Conservation (phyloP, 2,888 invertebrate genomes). For the Polyommatus iphigenia region DNA sequence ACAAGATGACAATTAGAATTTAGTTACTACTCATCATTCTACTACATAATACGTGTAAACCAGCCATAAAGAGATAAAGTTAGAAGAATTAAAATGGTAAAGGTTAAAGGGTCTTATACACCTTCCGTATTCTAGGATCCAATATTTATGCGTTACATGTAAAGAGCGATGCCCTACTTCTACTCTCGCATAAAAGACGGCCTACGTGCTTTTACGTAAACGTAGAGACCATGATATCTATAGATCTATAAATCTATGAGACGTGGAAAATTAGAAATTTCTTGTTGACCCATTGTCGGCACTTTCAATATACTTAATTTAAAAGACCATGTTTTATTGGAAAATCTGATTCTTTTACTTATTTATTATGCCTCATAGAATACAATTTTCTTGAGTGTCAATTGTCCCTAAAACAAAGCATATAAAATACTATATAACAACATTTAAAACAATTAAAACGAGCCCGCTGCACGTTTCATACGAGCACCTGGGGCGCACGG, state of each 20-base stretch:
- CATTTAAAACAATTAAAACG: slow-evolving; percentile 14
- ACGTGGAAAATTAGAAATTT: neutral
- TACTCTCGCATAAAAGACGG: slow-evolving; percentile 1
- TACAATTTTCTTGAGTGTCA: neutral
- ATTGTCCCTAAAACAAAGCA: slow-evolving; percentile 21
- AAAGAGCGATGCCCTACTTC: slow-evolving; percentile 10
- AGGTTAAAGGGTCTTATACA: neutral
- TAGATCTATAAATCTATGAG: neutral
- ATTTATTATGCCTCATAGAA: neutral
- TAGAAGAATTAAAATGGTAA: too few relatives aligned
- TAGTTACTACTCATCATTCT: too few relatives aligned
- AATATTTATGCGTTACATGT: neutral
- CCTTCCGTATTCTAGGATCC: neutral
- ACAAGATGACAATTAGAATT: too few relatives aligned
- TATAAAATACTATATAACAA: neutral
- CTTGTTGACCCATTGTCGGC: neutral
- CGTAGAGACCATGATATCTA: neutral
- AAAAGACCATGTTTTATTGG: neutral
- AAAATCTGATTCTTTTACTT: neutral
- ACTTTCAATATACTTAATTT: neutral
- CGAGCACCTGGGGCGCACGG: slow-evolving; percentile 17
- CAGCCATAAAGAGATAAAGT: too few relatives aligned
- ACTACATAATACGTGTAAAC: too few relatives aligned
- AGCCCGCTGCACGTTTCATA: slow-evolving; percentile 21
- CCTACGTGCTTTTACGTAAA: neutral